A percentile compares a stretch with the other conserved stretches of the same genome.
phyloP scores from a whole-genome alignment of 2,888 invertebrate species.

The Scaptomyza parva region DNA sequence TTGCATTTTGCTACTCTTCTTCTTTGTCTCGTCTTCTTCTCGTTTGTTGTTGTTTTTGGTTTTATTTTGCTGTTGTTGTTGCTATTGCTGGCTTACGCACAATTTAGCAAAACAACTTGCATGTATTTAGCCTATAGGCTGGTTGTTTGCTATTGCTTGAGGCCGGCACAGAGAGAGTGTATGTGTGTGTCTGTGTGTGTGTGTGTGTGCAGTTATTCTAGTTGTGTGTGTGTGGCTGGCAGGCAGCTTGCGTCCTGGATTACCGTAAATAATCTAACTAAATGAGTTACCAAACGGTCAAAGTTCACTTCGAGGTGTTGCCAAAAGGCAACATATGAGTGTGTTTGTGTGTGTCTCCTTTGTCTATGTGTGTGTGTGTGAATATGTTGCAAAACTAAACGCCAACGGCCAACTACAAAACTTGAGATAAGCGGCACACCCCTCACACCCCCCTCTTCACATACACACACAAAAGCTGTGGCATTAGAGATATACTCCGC shows the following conservation, averaged over 20 bases:
- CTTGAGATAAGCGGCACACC: conserved; percentile 39
- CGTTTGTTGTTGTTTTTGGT: conserved; percentile 7
- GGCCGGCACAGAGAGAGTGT: too few relatives aligned
- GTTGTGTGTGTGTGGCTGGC: conserved; percentile 30
- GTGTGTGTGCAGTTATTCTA: conserved; percentile 1
- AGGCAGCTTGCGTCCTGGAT: conserved; percentile 66
- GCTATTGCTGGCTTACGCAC: conserved; percentile 70
- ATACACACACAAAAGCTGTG: conserved; percentile 10
- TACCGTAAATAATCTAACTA: conserved; percentile 79
- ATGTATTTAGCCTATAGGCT: conserved; percentile 71
- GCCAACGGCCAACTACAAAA: conserved; percentile 42
- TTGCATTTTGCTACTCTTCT: conserved; percentile 1
- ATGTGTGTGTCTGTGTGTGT: too few relatives aligned
- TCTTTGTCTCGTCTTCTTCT: background rate
- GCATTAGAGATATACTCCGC: conserved; percentile 1
- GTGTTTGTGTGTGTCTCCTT: background rate
- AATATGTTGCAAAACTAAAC: conserved; percentile 49
- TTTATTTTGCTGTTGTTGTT: conserved; percentile 20
- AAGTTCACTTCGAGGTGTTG: conserved; percentile 75
- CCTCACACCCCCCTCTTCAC: background rate
- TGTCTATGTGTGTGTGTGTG: conserved; percentile 2
- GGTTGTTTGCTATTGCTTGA: conserved; percentile 25
- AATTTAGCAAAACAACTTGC: conserved; percentile 81
- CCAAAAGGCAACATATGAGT: conserved; percentile 35
- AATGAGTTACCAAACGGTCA: conserved; percentile 79